Evolutionary conservation across 2,113 vertebrate species (phyloP).

Genomic region (Hippolais icterina): DNA sequence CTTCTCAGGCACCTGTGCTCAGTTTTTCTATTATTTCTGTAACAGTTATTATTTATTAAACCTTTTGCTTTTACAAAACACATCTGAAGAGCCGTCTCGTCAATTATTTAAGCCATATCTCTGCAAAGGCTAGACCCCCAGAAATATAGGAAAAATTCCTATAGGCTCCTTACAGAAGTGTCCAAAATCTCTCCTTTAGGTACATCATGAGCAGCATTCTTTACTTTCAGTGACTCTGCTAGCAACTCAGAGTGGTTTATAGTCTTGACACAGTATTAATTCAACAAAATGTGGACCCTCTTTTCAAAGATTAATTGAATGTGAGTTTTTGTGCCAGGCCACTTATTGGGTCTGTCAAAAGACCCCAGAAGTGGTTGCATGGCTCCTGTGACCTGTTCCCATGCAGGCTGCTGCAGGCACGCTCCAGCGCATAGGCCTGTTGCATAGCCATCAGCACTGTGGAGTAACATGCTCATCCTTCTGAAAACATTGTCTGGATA

Average conservation of each 20-base stretch:
- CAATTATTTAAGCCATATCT: too few species aligned
- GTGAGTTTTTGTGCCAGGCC: neutral
- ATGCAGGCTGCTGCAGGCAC: neutral
- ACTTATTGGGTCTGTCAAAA: neutral
- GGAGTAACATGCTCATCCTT: neutral
- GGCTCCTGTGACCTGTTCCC: neutral
- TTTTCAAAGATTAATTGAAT: neutral
- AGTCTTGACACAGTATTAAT: neutral
- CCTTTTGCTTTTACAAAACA: too few species aligned
- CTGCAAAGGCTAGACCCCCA: too few species aligned
- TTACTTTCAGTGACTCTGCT: neutral
- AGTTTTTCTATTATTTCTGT: too few species aligned
- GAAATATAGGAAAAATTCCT: too few species aligned
- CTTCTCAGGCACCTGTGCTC: too few species aligned
- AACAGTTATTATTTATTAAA: too few species aligned
- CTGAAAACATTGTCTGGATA: neutral
- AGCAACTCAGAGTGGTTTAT: neutral
- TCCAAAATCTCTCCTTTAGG: neutral
- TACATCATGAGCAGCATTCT: neutral
- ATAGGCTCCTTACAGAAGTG: neutral
- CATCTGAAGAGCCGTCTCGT: too few species aligned
- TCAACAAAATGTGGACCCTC: neutral
- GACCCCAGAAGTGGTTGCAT: neutral
- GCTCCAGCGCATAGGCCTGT: accelerated
- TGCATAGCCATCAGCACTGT: neutral